A percentile compares a stretch with the other conserved stretches of the same genome.
These are phyloP conservation scores for Chanos chanos DNA, from an alignment of 2,797 vertebrate species.

Conservation along the genomic window DNA sequence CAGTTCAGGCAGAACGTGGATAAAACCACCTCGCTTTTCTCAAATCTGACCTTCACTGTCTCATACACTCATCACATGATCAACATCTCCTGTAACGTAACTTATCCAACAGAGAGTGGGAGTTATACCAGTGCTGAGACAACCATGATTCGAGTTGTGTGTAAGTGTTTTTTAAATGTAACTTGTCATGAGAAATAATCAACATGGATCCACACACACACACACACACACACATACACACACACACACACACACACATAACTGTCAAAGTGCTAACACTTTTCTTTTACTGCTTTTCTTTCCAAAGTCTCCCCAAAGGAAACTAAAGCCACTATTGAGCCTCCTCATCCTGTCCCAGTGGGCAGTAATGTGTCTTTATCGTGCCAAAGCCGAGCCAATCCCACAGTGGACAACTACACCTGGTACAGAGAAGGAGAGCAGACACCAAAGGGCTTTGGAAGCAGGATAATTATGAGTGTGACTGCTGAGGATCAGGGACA, in stretches of 20 bases:
- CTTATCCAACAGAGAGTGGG: slow-evolving; percentile 39
- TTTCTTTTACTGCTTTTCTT: neutral
- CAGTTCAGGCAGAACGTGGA: slow-evolving; percentile 28
- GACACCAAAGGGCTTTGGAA: slow-evolving; percentile 10
- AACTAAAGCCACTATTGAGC: slow-evolving; percentile 37
- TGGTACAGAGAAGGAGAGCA: slow-evolving; percentile 45
- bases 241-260: too few species aligned
- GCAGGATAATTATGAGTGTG: slow-evolving; percentile 32
- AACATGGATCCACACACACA: too few species aligned
- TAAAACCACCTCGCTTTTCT: slow-evolving; percentile 37
- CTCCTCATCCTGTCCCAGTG: slow-evolving; percentile 34
- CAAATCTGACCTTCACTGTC: slow-evolving; percentile 40
- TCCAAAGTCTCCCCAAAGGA: slow-evolving; percentile 54
- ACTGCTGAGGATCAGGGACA: slow-evolving; percentile 13
- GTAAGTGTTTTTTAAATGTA: neutral
- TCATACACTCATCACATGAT: slow-evolving; percentile 42
- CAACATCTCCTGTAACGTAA: slow-evolving; percentile 46
- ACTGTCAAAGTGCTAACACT: too few species aligned
- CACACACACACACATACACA: too few species aligned
- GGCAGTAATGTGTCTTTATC: slow-evolving; percentile 54
- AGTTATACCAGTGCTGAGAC: neutral
- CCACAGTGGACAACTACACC: slow-evolving; percentile 47
- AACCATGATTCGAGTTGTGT: neutral
- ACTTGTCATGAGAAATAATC: neutral
- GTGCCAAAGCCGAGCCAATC: slow-evolving; percentile 59